Percentiles rank a stretch among this genome's conserved stretches.
Evolutionary conservation across 2,888 invertebrate genomes (phyloP).

Genomic region (Protophormia terraenovae): DNA sequence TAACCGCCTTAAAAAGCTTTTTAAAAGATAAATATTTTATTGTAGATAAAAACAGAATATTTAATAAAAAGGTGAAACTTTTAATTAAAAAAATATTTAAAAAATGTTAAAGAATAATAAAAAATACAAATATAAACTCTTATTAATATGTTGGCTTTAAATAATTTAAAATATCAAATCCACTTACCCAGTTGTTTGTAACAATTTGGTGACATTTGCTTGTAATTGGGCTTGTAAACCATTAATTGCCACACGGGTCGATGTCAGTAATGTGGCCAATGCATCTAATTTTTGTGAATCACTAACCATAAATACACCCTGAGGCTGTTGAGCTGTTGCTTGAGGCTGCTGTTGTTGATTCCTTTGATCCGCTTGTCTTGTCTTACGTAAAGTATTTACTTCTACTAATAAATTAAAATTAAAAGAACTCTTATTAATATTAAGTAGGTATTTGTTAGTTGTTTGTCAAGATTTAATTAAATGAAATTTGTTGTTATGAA

Average conservation of each 20-base stretch:
- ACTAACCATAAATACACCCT: constrained; percentile 21
- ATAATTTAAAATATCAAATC: background rate
- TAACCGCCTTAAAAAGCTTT: constrained; percentile 38
- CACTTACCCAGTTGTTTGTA: constrained; percentile 74
- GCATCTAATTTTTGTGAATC: constrained; percentile 72
- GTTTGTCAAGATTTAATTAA: background rate
- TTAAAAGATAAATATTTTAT: background rate
- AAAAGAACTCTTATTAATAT: background rate
- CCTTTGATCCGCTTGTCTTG: constrained; percentile 64
- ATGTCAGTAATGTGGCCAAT: constrained; percentile 75
- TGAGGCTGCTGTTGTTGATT: constrained; percentile 23
- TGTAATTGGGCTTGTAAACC: constrained; percentile 65
- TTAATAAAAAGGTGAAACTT: background rate
- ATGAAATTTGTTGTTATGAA: background rate
- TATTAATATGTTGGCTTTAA: background rate
- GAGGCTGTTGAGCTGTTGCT: constrained; percentile 14
- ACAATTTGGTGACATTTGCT: constrained; percentile 70
- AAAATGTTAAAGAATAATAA: no score
- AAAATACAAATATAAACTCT: background rate
- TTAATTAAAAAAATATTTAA: background rate
- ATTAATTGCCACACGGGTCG: constrained; percentile 72
- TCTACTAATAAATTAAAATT: constrained; percentile 29
- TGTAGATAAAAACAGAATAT: background rate
- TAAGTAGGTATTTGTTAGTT: background rate
- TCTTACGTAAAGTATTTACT: constrained; percentile 54